These are phyloP conservation scores for Corella eumyota DNA, from an alignment of 23 tunicate genomes.

Conservation along the genomic window DNA sequence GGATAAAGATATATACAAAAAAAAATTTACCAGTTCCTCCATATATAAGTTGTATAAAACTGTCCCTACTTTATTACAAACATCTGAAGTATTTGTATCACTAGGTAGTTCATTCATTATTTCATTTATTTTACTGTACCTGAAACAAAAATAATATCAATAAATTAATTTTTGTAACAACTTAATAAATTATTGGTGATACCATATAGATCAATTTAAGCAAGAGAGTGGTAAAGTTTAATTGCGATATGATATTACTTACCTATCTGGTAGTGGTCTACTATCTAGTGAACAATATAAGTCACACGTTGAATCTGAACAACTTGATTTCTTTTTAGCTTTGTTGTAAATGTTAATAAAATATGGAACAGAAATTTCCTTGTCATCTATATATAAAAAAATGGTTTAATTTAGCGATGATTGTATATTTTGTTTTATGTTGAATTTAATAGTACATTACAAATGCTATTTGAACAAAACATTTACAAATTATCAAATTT, in stretches of 20 bases:
- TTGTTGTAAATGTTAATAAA: constrained; percentile 26
- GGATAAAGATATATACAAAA: too few relatives aligned
- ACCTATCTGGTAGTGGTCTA: constrained; percentile 26
- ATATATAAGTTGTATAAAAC: constrained; percentile 25
- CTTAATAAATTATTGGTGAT: too few relatives aligned
- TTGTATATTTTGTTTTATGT: too few relatives aligned
- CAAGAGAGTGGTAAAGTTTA: too few relatives aligned
- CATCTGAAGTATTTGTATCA: constrained; percentile 12
- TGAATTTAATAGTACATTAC: too few relatives aligned
- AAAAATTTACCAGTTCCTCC: constrained; percentile 21
- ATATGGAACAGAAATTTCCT: constrained; percentile 49
- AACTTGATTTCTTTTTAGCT: too few relatives aligned
- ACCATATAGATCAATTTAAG: too few relatives aligned
- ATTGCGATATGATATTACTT: background rate
- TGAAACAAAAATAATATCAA: constrained; percentile 9
- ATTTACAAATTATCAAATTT: too few relatives aligned
- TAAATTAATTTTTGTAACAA: too few relatives aligned
- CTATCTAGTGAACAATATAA: constrained; percentile 11
- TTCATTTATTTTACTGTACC: constrained; percentile 13
- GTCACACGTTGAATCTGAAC: background rate
- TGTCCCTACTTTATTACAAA: constrained; percentile 6
- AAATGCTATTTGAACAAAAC: too few relatives aligned
- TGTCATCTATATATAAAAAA: too few relatives aligned
- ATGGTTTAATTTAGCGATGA: too few relatives aligned
- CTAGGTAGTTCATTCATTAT: constrained; percentile 15